Evolutionary conservation across 2,888 invertebrate species (phyloP).

Genomic region (Vandiemenella viatica): DNA sequence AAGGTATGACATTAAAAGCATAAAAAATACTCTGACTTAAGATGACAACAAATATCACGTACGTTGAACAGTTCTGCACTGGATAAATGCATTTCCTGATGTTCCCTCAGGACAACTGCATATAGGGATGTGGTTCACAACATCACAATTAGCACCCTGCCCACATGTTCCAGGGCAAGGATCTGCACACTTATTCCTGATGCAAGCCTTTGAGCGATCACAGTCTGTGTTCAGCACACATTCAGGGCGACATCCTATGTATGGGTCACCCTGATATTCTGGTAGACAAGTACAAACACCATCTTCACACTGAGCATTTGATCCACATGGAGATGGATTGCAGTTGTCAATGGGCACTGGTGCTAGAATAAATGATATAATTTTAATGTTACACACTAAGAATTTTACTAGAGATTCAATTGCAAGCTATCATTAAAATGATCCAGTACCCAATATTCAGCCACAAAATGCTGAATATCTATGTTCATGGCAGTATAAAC

Average conservation of each 20-base stretch:
- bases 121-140: slow-evolving; percentile 22
- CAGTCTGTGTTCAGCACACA: slow-evolving; percentile 41
- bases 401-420: no score
- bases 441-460: no score
- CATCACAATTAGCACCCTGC: slow-evolving; percentile 30
- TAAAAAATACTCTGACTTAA: neutral
- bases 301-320: slow-evolving; percentile 44
- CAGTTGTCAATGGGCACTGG: slow-evolving; percentile 24
- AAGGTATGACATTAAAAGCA: no score
- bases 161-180: slow-evolving; percentile 54
- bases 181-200: slow-evolving; percentile 39
- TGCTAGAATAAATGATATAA: neutral
- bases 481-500: no score
- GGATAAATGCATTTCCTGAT: slow-evolving; percentile 55
- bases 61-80: slow-evolving; percentile 44
- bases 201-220: slow-evolving; percentile 36
- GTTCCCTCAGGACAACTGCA: slow-evolving; percentile 29
- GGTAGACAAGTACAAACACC: slow-evolving; percentile 47
- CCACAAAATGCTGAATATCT: no score
- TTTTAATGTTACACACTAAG: neutral
- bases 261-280: slow-evolving; percentile 43
- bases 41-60: slow-evolving; percentile 17
- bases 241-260: slow-evolving; percentile 45
- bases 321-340: slow-evolving; percentile 33
- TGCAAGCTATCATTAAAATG: no score